Evolutionary conservation across 1,140 invertebrate species (phyloP).

Genomic region (Lethrus apterus): DNA sequence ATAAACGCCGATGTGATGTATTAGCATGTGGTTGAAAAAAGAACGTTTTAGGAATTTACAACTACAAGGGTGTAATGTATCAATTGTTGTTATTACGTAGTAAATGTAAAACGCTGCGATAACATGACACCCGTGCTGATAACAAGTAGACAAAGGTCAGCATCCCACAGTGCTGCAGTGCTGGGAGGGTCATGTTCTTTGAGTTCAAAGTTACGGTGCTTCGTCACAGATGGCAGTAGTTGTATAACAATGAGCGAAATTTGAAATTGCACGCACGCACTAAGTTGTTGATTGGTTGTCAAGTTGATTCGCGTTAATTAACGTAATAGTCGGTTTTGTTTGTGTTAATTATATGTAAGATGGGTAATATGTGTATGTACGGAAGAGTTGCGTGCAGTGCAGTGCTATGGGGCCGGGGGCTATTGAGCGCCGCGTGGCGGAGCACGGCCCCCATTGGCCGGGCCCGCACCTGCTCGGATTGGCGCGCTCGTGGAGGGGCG

Average conservation of each 20-base stretch:
- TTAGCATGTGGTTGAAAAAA: too few relatives aligned
- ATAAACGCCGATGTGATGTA: too few relatives aligned
- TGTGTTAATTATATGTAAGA: too few relatives aligned
- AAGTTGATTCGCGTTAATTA: too few relatives aligned
- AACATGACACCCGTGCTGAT: constrained; percentile 9
- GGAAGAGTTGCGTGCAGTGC: constrained; percentile 17
- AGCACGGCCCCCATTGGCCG: constrained; percentile 35
- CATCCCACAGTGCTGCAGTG: constrained; percentile 14
- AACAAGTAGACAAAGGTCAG: constrained; percentile 10
- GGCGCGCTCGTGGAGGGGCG: constrained; percentile 43
- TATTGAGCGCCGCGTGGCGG: constrained; percentile 34
- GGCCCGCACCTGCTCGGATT: constrained; percentile 41
- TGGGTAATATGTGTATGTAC: too few relatives aligned
- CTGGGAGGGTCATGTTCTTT: constrained; percentile 9
- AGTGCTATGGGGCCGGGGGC: constrained; percentile 20
- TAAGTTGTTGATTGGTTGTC: too few relatives aligned
- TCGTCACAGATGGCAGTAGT: constrained; percentile 1
- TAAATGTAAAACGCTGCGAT: constrained; percentile 8
- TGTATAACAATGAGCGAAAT: neutral
- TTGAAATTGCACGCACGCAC: too few relatives aligned
- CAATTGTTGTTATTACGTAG: constrained; percentile 9
- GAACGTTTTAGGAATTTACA: too few relatives aligned
- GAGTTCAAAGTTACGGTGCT: neutral
- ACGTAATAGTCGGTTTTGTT: too few relatives aligned
- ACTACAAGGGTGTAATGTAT: too few relatives aligned